phyloP scores from a whole-genome alignment of 2,888 invertebrate genomes.

The Heliconius ethilla region DNA sequence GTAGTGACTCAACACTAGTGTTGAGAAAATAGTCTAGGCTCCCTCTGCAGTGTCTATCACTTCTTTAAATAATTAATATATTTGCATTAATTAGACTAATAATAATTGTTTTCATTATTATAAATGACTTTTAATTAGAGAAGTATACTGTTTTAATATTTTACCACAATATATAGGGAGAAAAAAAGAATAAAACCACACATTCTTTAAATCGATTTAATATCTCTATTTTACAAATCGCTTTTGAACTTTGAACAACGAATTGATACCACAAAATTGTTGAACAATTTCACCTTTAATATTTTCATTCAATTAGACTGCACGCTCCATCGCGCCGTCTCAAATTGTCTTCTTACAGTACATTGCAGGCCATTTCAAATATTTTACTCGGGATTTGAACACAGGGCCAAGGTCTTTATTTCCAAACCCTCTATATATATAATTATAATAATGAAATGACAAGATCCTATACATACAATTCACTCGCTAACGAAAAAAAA shows the following conservation, averaged over 20 bases:
- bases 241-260: slow-evolving; percentile 75
- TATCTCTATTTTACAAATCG: slow-evolving; percentile 77
- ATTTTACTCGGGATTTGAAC: slow-evolving; percentile 36
- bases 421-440: neutral
- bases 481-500: slow-evolving; percentile 18
- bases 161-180: neutral
- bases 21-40: too few relatives aligned
- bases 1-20: too few relatives aligned
- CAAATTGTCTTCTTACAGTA: slow-evolving; percentile 51
- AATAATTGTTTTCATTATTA: too few relatives aligned
- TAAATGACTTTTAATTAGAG: too few relatives aligned
- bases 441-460: slow-evolving; percentile 7
- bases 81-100: too few relatives aligned
- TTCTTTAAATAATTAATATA: too few relatives aligned
- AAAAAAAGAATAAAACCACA: neutral
- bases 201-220: slow-evolving; percentile 68
- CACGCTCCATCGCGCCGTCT: slow-evolving; percentile 37
- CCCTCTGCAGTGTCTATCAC: too few relatives aligned
- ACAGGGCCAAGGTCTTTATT: neutral
- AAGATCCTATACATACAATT: slow-evolving; percentile 17
- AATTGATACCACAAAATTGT: slow-evolving; percentile 66
- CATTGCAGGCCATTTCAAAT: slow-evolving; percentile 48
- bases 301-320: slow-evolving; percentile 41
- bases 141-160: neutral
- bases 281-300: slow-evolving; percentile 52